Evolutionary conservation across 2,888 invertebrate genomes (phyloP).

Genomic region (Drosophila acutilabella): DNA sequence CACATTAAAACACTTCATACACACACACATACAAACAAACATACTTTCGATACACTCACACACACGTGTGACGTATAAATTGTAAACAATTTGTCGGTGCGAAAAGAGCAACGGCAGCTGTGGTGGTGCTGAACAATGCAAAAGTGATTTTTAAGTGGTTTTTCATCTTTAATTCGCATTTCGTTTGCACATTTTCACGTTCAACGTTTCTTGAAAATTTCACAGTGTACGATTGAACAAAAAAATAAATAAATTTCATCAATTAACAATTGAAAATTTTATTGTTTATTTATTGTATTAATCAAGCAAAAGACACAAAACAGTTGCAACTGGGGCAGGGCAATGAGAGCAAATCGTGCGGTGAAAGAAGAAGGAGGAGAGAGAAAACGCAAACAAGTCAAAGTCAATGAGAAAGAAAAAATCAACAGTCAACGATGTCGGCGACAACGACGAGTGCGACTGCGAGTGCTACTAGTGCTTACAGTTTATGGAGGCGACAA

Average conservation of each 20-base stretch:
- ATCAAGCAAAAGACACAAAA: slow-evolving; percentile 51
- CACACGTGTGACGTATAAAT: slow-evolving; percentile 25
- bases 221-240: slow-evolving; percentile 3
- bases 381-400: slow-evolving; percentile 20
- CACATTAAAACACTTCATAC: slow-evolving; percentile 16
- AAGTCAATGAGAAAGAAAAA: slow-evolving; percentile 50
- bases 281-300: slow-evolving; percentile 58
- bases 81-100: slow-evolving; percentile 73
- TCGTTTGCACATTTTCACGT: slow-evolving; percentile 51
- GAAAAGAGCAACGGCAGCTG: slow-evolving; percentile 72
- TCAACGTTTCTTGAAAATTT: slow-evolving; percentile 44
- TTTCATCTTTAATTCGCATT: slow-evolving; percentile 27
- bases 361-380: not conserved
- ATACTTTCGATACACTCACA: slow-evolving; percentile 5
- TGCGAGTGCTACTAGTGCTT: slow-evolving; percentile 4
- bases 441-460: slow-evolving; percentile 8
- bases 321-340: slow-evolving; percentile 40
- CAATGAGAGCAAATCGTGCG: not conserved
- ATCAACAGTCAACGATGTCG: slow-evolving; percentile 53
- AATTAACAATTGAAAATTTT: slow-evolving; percentile 42
- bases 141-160: slow-evolving; percentile 50
- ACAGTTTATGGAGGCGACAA: slow-evolving; percentile 8
- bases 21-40: not conserved
- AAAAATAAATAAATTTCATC: slow-evolving; percentile 27
- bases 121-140: slow-evolving; percentile 42